Evolutionary conservation across 1,140 invertebrate species (phyloP).

Genomic region (Bursaphelenchus mucronatus): DNA sequence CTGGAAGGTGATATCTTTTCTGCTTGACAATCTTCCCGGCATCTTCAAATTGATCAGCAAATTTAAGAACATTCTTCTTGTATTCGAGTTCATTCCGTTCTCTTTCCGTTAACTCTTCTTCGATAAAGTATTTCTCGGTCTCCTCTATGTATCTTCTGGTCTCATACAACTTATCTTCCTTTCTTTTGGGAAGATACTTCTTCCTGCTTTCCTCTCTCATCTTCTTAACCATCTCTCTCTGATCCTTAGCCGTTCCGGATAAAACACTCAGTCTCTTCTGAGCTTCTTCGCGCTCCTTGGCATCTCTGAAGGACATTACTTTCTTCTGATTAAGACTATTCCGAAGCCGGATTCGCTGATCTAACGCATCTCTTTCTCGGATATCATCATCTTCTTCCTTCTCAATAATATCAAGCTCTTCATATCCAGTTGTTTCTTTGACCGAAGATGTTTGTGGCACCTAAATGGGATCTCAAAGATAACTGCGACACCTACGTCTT

Average conservation of each 20-base stretch:
- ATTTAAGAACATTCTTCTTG: conserved; percentile 80
- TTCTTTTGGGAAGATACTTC: conserved; percentile 88
- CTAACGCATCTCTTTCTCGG: conserved; percentile 88
- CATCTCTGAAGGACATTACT: conserved; percentile 66
- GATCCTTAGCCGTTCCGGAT: conserved; percentile 32
- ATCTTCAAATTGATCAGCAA: conserved; percentile 91
- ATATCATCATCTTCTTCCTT: conserved; percentile 74
- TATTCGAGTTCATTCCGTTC: conserved; percentile 80
- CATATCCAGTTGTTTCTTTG: no score
- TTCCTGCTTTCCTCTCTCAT: conserved; percentile 82
- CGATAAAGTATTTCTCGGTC: conserved; percentile 89
- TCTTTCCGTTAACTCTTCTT: conserved; percentile 78
- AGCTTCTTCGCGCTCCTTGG: conserved; percentile 80
- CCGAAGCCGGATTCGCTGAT: conserved; percentile 76
- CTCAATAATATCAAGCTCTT: no score
- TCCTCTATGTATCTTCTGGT: conserved; percentile 89
- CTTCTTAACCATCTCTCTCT: conserved; percentile 62
- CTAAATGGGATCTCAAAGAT: no score
- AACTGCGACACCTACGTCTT: no score
- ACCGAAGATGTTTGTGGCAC: no score
- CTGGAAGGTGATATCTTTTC: conserved; percentile 71
- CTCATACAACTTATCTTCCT: conserved; percentile 91
- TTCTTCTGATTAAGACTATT: conserved; percentile 77
- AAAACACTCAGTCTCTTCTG: conserved; percentile 79
- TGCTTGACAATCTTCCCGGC: conserved; percentile 84